Evolutionary conservation across 2,888 invertebrate genomes (phyloP).

Genomic region (Lymantria monacha): DNA sequence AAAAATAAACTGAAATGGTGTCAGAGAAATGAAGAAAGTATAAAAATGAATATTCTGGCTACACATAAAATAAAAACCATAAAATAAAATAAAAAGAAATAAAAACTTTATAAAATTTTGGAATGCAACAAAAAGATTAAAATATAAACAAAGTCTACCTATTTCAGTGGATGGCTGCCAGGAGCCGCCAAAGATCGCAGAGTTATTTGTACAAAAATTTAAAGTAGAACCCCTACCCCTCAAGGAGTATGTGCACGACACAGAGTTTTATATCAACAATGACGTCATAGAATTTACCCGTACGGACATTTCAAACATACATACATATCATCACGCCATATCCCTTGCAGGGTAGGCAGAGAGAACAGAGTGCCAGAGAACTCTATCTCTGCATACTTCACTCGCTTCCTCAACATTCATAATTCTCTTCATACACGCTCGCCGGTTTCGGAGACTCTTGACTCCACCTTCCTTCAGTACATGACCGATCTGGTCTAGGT

Average conservation of each 20-base stretch:
- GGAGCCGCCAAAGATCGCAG: background rate
- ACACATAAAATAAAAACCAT: too few relatives aligned
- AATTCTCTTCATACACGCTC: too few relatives aligned
- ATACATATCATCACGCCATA: too few relatives aligned
- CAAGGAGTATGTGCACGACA: background rate
- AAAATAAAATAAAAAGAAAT: too few relatives aligned
- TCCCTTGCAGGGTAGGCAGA: too few relatives aligned
- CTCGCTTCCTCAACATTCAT: too few relatives aligned
- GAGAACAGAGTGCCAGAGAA: too few relatives aligned
- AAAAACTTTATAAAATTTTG: constrained; percentile 1
- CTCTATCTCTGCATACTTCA: too few relatives aligned
- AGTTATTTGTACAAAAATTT: background rate
- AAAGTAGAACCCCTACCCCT: background rate
- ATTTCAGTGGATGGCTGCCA: background rate
- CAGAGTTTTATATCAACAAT: background rate
- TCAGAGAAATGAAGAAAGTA: background rate
- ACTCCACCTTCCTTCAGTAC: too few relatives aligned
- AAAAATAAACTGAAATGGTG: background rate
- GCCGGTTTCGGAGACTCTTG: too few relatives aligned
- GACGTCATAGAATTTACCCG: background rate
- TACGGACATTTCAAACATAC: too few relatives aligned
- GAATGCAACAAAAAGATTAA: background rate
- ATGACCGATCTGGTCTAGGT: too few relatives aligned
- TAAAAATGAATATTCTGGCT: background rate
- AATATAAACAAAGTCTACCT: background rate